Evolutionary conservation across 1,140 invertebrate genomes (phyloP), one percentile per base, ranked within the genome.

Genomic region (Sinonovacula constricta): DNA sequence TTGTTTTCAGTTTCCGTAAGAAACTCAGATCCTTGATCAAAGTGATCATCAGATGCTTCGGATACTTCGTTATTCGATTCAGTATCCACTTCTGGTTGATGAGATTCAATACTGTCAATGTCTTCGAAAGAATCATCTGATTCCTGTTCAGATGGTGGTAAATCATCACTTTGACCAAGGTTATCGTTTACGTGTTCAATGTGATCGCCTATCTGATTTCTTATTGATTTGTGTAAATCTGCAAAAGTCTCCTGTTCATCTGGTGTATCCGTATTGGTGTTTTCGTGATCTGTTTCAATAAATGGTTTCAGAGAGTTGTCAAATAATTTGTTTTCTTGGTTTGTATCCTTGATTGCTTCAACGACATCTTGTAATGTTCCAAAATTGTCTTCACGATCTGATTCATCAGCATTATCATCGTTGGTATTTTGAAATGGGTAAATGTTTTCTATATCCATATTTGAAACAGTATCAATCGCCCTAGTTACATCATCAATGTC

Each of bases 41-140:
- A 57, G 33, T 34, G 30, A n/a, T 62, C 56, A 53, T 22, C 36
- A 53, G 31, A 33, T 53, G 34, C 14, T 39, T 74, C 57, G 3
- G 31, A 51, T 31, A 31, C 36, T 26, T 26, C 45, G 15, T 74
- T 45, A 51, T 63, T 4, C 15, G 60, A 28, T 63, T 63, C 60
- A 33, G n/a, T 39, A 3, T 63, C 60, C 7, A 45, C 36, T 63
- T 63, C 60, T 33, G 60, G 60, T 5, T 2, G 24, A 24, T 3
- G 7, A 24, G 1, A 26, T 36, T 36, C 34, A 12, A 12, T 3
- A 2, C n/a, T 22, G 18, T 62, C 31, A n/a, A 5, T 33, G 39
- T 5, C 1, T 66, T 39, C n/a, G n/a, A 24, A 12, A 66, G 12
- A 1, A 39, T 66, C 49, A 45, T 26, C n/a, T 66, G 12, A 12